Evolutionary conservation across 2,888 invertebrate species (phyloP).

Genomic region (Flexamia atlantica): DNA sequence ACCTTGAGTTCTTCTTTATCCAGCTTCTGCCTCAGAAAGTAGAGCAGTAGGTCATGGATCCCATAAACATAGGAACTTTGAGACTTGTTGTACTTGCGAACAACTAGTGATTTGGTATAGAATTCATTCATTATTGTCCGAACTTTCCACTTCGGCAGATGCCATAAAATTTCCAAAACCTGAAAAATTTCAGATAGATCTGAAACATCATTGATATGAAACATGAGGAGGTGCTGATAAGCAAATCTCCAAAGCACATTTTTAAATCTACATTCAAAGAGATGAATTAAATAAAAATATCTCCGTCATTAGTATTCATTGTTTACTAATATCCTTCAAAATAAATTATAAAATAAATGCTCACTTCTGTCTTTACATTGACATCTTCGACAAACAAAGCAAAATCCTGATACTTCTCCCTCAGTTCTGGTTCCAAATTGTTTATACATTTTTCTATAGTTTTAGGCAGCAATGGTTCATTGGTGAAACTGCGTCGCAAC

Average conservation of each 20-base stretch:
- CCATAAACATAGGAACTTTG: slow-evolving; percentile 82
- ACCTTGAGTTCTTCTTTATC: slow-evolving; percentile 73
- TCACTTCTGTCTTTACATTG: slow-evolving; percentile 78
- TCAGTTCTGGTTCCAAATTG: slow-evolving; percentile 28
- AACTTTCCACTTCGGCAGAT: slow-evolving; percentile 75
- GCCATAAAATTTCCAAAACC: slow-evolving; percentile 78
- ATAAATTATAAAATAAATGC: slow-evolving; percentile 12
- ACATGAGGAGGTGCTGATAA: too few species aligned
- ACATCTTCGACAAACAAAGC: slow-evolving; percentile 84
- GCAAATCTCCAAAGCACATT: too few species aligned
- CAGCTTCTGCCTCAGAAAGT: slow-evolving; percentile 78
- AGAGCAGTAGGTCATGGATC: slow-evolving; percentile 83
- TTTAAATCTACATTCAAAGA: too few species aligned
- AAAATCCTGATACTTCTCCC: slow-evolving; percentile 75
- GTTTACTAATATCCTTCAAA: too few species aligned
- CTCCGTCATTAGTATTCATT: too few species aligned
- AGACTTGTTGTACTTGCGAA: slow-evolving; percentile 80
- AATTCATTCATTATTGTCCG: slow-evolving; percentile 81
- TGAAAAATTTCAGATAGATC: slow-evolving; percentile 68
- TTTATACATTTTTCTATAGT: slow-evolving; percentile 50
- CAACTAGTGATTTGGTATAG: slow-evolving; percentile 82
- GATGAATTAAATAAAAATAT: too few species aligned
- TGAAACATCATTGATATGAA: too few species aligned
- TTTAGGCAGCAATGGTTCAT: neutral
- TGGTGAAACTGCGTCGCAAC: neutral